Base-by-base conservation (phyloP, 2,888 invertebrate species). In the Nomada flava region DNA sequence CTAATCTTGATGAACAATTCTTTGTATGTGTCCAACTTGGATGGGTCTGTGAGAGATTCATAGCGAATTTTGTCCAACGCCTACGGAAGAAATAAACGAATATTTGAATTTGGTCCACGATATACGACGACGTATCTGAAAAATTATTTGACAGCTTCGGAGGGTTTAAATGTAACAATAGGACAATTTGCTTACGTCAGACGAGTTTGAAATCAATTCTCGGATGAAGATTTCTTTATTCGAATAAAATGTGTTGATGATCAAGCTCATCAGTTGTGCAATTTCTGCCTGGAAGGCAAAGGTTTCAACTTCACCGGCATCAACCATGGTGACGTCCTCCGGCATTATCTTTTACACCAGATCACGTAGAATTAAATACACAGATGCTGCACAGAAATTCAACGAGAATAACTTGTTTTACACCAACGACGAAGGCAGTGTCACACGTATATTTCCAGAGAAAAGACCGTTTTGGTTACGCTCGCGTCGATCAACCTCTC, bases 281-380 rank as follows among this genome's bases (percentile, higher is more conserved):
- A 99, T 99, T 95, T 99, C 99, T 93, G 99, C 99, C 96, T 99
- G 99, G 95, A 99, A 99, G 94, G 99, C 99, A 95, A 99, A 99
- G 94, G 99, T 99, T 95, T 99, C 99, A 86, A 97, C 97, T 92
- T 98, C 97, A 68, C 94, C 95, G 67, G 94, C 95, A 85, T 94
- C 94, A 85, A 95, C 84, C 93, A 94, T 94, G 55, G 89, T 92
- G 2, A 94, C 92, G 90, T 94, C 93, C 85, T 94, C 94, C 18
- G 94, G 94, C 94, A 94, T 94, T 90, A 92, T 71, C n/a, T 42
- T 20, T 20, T 50, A 2, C 18, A 23, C 13, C 52, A 18, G 5
- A 4, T 60, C 13, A 29, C 42, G n/a, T 10, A 55, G 5, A 47
- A 53, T 29, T 50, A 63, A 50, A 75, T 67, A 57, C n/a, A 57